Percentiles rank a stretch among this genome's conserved stretches.
These are phyloP conservation scores for Xerus inauris DNA, from an alignment of 2,113 vertebrate species.

Conservation along the genomic window DNA sequence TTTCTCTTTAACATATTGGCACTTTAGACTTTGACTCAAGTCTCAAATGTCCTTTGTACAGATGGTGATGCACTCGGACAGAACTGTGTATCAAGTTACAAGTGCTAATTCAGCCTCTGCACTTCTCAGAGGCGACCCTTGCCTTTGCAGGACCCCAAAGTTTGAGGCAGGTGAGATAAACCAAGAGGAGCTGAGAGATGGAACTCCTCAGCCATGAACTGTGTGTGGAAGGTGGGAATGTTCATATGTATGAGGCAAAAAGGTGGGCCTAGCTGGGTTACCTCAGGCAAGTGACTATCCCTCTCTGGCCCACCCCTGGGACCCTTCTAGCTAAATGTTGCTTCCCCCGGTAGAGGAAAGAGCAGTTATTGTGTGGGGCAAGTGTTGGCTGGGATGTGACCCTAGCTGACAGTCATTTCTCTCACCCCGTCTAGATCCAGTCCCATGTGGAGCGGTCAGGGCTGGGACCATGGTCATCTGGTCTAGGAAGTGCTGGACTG, in stretches of 20 bases:
- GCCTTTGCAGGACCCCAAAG: neutral
- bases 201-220: neutral
- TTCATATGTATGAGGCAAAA: neutral
- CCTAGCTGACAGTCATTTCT: neutral
- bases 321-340: neutral
- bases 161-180: neutral
- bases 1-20: neutral
- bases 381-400: neutral
- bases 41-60: neutral
- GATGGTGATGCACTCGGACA: neutral
- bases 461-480: neutral
- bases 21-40: constrained; percentile 2
- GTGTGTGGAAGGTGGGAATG: neutral
- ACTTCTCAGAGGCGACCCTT: neutral
- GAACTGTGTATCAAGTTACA: neutral
- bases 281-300: neutral
- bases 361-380: neutral
- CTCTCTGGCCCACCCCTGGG: neutral
- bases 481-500: neutral
- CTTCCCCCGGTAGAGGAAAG: neutral
- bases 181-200: neutral
- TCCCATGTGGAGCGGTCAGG: neutral
- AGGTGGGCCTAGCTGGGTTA: neutral
- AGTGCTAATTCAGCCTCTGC: neutral
- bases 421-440: neutral